Evolutionary conservation across 2,797 vertebrate genomes (phyloP).

Genomic region (Bucorvus abyssinicus): DNA sequence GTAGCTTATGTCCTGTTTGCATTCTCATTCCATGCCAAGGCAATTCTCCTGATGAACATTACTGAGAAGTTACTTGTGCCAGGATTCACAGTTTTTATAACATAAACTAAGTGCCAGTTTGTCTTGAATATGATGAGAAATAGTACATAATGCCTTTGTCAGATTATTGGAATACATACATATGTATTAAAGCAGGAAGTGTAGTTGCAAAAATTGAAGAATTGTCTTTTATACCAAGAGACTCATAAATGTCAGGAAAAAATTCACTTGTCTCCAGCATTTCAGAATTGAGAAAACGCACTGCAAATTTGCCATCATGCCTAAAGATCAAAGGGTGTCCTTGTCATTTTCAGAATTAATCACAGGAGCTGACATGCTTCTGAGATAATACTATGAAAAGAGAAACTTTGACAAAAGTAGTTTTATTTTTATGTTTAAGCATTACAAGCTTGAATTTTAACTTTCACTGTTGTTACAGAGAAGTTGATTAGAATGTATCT

Average conservation of each 20-base stretch:
- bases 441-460: not conserved
- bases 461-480: not conserved
- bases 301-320: not conserved
- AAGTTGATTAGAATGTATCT: not conserved
- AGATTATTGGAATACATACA: not conserved
- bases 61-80: not conserved
- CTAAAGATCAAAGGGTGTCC: not conserved
- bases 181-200: not conserved
- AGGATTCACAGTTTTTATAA: not conserved
- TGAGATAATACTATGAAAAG: not conserved
- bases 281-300: not conserved
- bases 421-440: not conserved
- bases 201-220: conserved; percentile 5
- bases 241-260: not conserved
- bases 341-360: conserved; percentile 1
- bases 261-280: not conserved
- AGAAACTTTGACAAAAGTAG: not conserved
- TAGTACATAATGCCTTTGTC: conserved; percentile 14
- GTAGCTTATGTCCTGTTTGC: not conserved
- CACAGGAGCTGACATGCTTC: not conserved
- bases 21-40: not conserved
- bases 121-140: conserved; percentile 14
- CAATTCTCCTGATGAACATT: conserved; percentile 19
- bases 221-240: not conserved
- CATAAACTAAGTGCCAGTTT: not conserved